Evolutionary conservation across 2,113 vertebrate genomes (phyloP).

Genomic region (Thalassarche chlororhynchos): DNA sequence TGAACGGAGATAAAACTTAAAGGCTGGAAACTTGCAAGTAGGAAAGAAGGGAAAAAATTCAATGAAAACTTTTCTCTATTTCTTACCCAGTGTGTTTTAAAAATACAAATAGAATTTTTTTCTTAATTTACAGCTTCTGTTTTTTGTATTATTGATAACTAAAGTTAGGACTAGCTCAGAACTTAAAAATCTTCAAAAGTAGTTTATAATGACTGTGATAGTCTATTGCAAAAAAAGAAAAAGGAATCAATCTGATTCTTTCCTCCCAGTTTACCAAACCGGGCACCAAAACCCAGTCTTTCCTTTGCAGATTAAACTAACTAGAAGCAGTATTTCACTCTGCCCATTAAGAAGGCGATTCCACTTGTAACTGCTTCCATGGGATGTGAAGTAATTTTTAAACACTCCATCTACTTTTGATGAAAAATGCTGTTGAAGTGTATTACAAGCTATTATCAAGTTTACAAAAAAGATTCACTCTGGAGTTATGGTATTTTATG

Average conservation of each 20-base stretch:
- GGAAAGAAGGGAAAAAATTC: not conserved
- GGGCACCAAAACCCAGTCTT: not conserved
- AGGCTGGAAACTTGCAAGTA: not conserved
- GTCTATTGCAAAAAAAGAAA: not conserved
- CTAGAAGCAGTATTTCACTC: not conserved
- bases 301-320: not conserved
- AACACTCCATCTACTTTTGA: not conserved
- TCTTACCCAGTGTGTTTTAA: not conserved
- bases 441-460: conserved; percentile 10
- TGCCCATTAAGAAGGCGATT: not conserved
- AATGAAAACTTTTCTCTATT: not conserved
- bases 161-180: not conserved
- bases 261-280: not conserved
- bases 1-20: not conserved
- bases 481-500: conserved; percentile 29
- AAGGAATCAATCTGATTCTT: not conserved
- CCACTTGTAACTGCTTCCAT: not conserved
- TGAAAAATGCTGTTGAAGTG: not conserved
- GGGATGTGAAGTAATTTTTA: not conserved
- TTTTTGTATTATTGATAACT: not conserved
- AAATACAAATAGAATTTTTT: not conserved
- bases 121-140: not conserved
- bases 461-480: conserved; percentile 22
- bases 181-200: not conserved
- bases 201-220: not conserved